phyloP scores from a whole-genome alignment of 2,113 vertebrate species.

The Atlantisia rogersi region DNA sequence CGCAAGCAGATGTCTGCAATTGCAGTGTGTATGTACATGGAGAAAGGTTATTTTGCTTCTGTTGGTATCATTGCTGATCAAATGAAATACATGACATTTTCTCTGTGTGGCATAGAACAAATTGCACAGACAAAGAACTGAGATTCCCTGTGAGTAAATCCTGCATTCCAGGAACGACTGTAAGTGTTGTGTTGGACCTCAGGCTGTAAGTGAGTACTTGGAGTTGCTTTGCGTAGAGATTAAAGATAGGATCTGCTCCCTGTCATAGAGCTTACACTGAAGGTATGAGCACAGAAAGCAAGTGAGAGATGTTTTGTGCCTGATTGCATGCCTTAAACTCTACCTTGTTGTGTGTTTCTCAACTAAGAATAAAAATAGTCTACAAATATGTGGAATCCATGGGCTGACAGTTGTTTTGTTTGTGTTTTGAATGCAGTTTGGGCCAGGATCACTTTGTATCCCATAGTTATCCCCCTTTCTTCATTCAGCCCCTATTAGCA shows the following conservation, averaged over 20 bases:
- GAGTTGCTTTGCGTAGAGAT: background rate
- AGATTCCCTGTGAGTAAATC: background rate
- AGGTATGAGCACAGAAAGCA: background rate
- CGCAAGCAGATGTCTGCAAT: background rate
- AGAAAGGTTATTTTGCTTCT: background rate
- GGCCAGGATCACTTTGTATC: background rate
- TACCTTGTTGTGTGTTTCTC: conserved; percentile 44
- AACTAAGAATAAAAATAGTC: conserved; percentile 36
- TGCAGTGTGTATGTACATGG: background rate
- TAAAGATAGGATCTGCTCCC: background rate
- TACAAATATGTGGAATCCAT: background rate
- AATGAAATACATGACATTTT: background rate
- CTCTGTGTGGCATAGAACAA: background rate
- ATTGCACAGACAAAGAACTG: background rate
- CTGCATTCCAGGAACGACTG: background rate
- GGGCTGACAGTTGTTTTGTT: background rate
- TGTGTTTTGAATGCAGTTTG: background rate
- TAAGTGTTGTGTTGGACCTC: background rate
- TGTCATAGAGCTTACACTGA: background rate
- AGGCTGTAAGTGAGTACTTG: background rate
- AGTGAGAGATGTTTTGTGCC: background rate
- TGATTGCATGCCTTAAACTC: conserved; percentile 31
- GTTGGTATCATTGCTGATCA: background rate
- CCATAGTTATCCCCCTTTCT: background rate
- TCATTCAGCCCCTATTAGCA: background rate